Evolutionary conservation across 2,113 vertebrate genomes (phyloP).

Genomic region (Galeopterus variegatus): DNA sequence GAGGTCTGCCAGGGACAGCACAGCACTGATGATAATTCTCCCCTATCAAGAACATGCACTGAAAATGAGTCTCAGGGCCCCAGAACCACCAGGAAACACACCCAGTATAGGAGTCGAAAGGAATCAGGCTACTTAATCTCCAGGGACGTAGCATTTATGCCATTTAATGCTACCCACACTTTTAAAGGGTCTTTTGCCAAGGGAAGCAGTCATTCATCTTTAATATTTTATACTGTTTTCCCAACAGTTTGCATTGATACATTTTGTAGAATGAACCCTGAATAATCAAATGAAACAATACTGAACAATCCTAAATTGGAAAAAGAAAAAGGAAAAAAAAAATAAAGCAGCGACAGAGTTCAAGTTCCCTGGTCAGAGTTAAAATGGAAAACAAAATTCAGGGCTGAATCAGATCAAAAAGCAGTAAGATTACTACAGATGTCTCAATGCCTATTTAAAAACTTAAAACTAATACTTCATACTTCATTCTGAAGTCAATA

Average conservation of each 20-base stretch:
- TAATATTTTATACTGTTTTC: slow-evolving; percentile 49
- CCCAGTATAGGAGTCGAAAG: neutral
- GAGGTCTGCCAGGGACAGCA: neutral
- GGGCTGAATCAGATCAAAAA: slow-evolving; percentile 56
- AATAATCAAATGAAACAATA: slow-evolving; percentile 50
- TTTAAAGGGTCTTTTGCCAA: neutral
- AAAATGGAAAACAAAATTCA: slow-evolving; percentile 68
- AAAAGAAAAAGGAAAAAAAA: neutral
- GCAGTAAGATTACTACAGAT: neutral
- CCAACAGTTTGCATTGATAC: slow-evolving; percentile 16
- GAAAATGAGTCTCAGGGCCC: slow-evolving; percentile 14
- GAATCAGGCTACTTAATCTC: neutral
- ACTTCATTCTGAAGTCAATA: slow-evolving; percentile 50
- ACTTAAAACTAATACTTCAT: slow-evolving; percentile 42
- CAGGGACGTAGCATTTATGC: neutral
- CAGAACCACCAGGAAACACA: neutral
- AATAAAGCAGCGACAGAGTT: slow-evolving; percentile 9
- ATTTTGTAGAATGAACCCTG: slow-evolving; percentile 30
- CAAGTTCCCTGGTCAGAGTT: slow-evolving; percentile 6
- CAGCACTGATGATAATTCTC: neutral
- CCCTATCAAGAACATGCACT: neutral
- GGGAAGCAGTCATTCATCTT: slow-evolving; percentile 33
- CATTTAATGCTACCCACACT: slow-evolving; percentile 1
- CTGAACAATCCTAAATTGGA: slow-evolving; percentile 16
- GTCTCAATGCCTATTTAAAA: slow-evolving; percentile 43